phyloP scores from a whole-genome alignment of 2,888 invertebrate species.

The Petrolisthes cinctipes region DNA sequence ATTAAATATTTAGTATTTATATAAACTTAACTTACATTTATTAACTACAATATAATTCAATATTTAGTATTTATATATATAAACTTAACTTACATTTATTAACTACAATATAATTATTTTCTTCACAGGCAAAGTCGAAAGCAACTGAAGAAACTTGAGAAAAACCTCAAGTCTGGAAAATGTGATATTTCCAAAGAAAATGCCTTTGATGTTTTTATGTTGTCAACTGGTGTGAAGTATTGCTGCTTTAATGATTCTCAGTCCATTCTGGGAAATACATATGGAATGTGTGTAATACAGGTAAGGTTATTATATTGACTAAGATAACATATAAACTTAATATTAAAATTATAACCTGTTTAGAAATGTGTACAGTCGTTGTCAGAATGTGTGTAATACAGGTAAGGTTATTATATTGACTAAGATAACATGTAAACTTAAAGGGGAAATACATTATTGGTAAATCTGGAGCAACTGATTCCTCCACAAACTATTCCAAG shows the following conservation, averaged over 20 bases:
- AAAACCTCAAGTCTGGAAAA: conserved; percentile 89
- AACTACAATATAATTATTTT: background rate
- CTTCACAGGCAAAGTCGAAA: conserved; percentile 77
- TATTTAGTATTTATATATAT: background rate
- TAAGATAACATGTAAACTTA: too few relatives aligned
- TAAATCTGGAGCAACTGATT: too few relatives aligned
- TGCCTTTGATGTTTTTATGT: conserved; percentile 94
- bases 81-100: background rate
- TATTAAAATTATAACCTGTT: too few relatives aligned
- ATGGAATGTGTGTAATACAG: conserved; percentile 94
- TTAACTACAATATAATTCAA: background rate
- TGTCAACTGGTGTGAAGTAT: conserved; percentile 95
- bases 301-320: conserved; percentile 71
- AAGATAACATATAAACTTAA: too few relatives aligned
- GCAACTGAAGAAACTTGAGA: conserved; percentile 84
- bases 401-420: conserved; percentile 71
- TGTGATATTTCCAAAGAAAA: conserved; percentile 84
- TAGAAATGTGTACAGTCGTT: too few relatives aligned
- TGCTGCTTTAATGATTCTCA: conserved; percentile 98
- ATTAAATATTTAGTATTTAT: too few relatives aligned
- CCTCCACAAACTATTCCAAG: too few relatives aligned
- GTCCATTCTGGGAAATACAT: conserved; percentile 96
- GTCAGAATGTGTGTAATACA: conserved; percentile 88
- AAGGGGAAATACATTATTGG: too few relatives aligned
- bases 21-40: too few relatives aligned